Evolutionary conservation across 2,888 invertebrate species (phyloP).

Genomic region (Campoletis raptor): DNA sequence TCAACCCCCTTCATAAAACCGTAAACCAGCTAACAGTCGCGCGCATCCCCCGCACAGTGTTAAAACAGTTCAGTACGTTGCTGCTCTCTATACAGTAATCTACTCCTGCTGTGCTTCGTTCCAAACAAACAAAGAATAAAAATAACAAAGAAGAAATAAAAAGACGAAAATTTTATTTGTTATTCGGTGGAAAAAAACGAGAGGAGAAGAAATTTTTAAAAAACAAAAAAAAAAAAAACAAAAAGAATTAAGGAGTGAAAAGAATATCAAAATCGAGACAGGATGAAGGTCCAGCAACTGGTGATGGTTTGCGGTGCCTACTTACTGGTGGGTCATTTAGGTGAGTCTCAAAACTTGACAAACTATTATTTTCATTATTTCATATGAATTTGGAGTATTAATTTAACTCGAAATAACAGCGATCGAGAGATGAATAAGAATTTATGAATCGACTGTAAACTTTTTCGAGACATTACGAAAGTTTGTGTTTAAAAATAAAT

Average conservation of each 20-base stretch:
- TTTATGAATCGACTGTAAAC: background rate
- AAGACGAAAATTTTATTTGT: background rate
- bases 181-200: background rate
- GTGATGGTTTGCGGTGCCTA: conserved; percentile 71
- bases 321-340: conserved; percentile 70
- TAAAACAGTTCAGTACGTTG: conserved; percentile 47
- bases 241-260: conserved; percentile 9
- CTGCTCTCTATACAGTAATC: conserved; percentile 40
- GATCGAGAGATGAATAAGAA: background rate
- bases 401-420: background rate
- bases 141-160: background rate
- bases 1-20: conserved; percentile 68
- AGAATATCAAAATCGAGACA: conserved; percentile 36
- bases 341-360: conserved; percentile 66
- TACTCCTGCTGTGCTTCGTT: conserved; percentile 22
- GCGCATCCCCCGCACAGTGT: conserved; percentile 65
- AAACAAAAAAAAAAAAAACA: no score
- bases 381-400: background rate
- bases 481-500: conserved; percentile 15
- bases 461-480: background rate
- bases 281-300: conserved; percentile 71
- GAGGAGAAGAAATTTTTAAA: background rate
- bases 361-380: background rate
- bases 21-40: conserved; percentile 34
- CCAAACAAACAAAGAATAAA: background rate